Base-by-base conservation (phyloP, 2,888 invertebrate species). In the Folsomia manolachei region DNA sequence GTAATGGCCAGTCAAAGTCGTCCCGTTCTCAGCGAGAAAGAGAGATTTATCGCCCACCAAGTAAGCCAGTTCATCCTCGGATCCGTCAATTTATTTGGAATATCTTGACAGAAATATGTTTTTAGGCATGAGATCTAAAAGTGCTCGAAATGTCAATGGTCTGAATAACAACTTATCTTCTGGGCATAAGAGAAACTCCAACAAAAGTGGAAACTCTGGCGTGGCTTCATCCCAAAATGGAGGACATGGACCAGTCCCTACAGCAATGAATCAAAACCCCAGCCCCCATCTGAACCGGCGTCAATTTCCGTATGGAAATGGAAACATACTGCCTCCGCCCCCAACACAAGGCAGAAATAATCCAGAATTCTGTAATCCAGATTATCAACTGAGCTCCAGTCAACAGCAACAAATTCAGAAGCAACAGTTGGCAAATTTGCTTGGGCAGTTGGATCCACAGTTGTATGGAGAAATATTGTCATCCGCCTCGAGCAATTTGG, bases 31-130 rank as follows among this genome's bases (percentile, higher is more conserved):
- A n/a, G n/a, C n/a, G n/a, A n/a, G n/a, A 39, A 4, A 88, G 94
- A 85, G 93, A 94, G 86, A 91, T 94, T 81, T 94, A 94, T 84
- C 88, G 93, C 82, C 94, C 94, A 74, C 94, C 94, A 83, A 94
- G 92, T 92, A 84, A 87, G 88, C 87, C 56, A n/a, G 26, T 39
- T 39, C 2, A 21, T 11, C 21, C n/a, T 9, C 51, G 9, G 9
- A 24, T 63, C 9, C 7, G 19, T 24, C 21, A 63, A 18, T 27
- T 1, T 24, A 21, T 21, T 63, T 63, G 21, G 21, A 19, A 25
- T 7, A 24, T n/a, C n/a, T n/a, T n/a, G n/a, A n/a, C n/a, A n/a
- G n/a, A n/a, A n/a, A n/a, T n/a, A n/a, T n/a, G n/a, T n/a, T n/a
- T 74, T 1, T 27, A 67, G 67, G 67, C n/a, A 25, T 67, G 21